Evolutionary conservation across 2,888 invertebrate species (phyloP), one percentile per base, ranked within the genome.

Genomic region (Drosophila birchii): DNA sequence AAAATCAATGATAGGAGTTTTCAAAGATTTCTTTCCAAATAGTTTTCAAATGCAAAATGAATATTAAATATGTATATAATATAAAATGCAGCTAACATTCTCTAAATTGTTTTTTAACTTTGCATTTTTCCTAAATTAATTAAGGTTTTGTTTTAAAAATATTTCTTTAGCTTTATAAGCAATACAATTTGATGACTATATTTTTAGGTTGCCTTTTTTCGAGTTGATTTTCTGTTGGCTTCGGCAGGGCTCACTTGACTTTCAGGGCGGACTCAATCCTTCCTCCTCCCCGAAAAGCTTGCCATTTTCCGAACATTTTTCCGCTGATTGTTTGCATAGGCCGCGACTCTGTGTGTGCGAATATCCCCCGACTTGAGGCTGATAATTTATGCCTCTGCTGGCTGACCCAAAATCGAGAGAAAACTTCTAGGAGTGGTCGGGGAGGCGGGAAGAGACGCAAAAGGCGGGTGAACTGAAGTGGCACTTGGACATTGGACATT

Each of bases 301-400:
- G 59, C 29, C 23, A 58, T 60, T 79, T 63, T 44, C 47, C n/a
- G 49, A 53, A 29, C 43, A 58, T 44, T 38, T 74, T 81, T 75
- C 49, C 45, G 38, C 57, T 63, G 49, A 75, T 64, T 78, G 80
- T 80, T 82, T 80, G 67, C 64, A 56, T 75, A 78, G 82, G 82
- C 58, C 43, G 47, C 68, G 20, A 23, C 34, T 38, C 51, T 29
- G 18, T 29, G 49, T 47, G 20, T 55, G 49, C 43, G 49, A 64
- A 43, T 34, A 18, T 39, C 18, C 20, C 20, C 26, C 26, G 12
- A 34, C 47, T 36, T 18, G 34, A 18, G 14, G 23, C 67, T 45
- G 62, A 80, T 78, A 79, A 69, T 78, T 78, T 80, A 79, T 80
- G 73, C 70, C 73, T 44, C 51, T 23, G 58, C 51, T 23, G 58